Evolutionary conservation across 1,140 invertebrate species (phyloP).

Genomic region (Drosophila arawakana): DNA sequence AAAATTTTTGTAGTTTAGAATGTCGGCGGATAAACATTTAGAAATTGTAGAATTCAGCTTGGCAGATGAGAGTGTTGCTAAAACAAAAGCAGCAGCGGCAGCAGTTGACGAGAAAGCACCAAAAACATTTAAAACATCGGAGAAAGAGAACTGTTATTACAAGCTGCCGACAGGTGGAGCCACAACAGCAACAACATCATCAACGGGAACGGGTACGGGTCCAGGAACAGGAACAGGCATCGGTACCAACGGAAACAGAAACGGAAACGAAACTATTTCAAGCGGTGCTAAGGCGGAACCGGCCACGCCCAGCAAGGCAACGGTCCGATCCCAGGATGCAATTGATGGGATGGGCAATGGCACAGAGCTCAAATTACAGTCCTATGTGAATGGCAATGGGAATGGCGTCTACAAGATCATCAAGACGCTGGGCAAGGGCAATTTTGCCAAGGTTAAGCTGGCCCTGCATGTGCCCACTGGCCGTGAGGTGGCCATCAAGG

Average conservation of each 20-base stretch:
- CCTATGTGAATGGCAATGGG: constrained; percentile 67
- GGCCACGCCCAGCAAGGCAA: constrained; percentile 31
- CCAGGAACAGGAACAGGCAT: constrained; percentile 2
- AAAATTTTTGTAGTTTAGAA: constrained; percentile 57
- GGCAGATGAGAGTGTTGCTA: constrained; percentile 29
- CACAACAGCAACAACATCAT: constrained; percentile 3
- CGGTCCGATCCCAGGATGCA: constrained; percentile 45
- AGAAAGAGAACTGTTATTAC: constrained; percentile 56
- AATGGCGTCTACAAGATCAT: constrained; percentile 97
- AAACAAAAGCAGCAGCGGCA: constrained; percentile 32
- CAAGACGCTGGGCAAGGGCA: constrained; percentile 99
- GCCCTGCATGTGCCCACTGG: constrained; percentile 99
- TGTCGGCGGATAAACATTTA: constrained; percentile 67
- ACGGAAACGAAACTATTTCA: constrained; percentile 11
- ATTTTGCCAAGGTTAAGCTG: constrained; percentile 99
- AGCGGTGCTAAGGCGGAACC: constrained; percentile 21
- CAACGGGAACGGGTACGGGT: constrained; percentile 16
- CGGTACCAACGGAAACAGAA: constrained; percentile 7
- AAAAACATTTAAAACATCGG: constrained; percentile 53
- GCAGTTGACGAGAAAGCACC: constrained; percentile 34
- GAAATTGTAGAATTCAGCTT: constrained; percentile 59
- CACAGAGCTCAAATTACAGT: constrained; percentile 60
- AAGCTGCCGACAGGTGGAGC: not conserved
- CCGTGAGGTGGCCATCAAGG: constrained; percentile 99
- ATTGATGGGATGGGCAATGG: constrained; percentile 40